A percentile compares a stretch with the other conserved stretches of the same genome.
Evolutionary conservation across 2,797 vertebrate species (phyloP).

Genomic region (Aplochiton taeniatus): DNA sequence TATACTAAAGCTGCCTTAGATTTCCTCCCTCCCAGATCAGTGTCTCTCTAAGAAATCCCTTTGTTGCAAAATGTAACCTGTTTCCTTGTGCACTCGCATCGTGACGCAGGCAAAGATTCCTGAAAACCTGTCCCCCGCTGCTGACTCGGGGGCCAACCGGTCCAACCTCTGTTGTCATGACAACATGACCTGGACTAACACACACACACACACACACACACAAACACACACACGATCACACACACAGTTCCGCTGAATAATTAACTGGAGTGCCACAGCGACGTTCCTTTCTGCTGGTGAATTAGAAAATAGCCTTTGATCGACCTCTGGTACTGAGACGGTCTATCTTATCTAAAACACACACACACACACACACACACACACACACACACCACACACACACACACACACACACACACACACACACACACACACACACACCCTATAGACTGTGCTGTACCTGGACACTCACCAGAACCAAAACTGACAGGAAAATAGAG

Average conservation of each 20-base stretch:
- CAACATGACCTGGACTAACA: neutral
- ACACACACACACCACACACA: conserved; percentile 23
- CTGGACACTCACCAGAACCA: too few relatives aligned
- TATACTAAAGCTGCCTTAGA: too few relatives aligned
- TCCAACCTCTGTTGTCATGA: too few relatives aligned
- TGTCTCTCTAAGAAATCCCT: too few relatives aligned
- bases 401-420: conserved; percentile 31
- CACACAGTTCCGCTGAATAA: conserved; percentile 32
- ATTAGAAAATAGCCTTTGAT: conserved; percentile 5
- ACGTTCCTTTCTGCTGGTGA: conserved; percentile 12
- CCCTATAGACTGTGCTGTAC: too few relatives aligned
- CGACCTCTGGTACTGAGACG: conserved; percentile 12
- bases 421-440: conserved; percentile 15
- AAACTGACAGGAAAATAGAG: too few relatives aligned
- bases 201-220: neutral
- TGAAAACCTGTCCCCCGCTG: too few relatives aligned
- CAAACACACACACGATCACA: neutral
- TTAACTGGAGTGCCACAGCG: conserved; percentile 32
- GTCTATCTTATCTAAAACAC: conserved; percentile 38
- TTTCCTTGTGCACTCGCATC: too few relatives aligned
- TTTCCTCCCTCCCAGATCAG: too few relatives aligned
- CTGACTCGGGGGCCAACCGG: too few relatives aligned
- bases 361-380: conserved; percentile 16
- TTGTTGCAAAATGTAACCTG: too few relatives aligned
- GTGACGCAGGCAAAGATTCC: too few relatives aligned